phyloP scores from a whole-genome alignment of 2,888 invertebrate genomes.

The Ephialtes manifestator region DNA sequence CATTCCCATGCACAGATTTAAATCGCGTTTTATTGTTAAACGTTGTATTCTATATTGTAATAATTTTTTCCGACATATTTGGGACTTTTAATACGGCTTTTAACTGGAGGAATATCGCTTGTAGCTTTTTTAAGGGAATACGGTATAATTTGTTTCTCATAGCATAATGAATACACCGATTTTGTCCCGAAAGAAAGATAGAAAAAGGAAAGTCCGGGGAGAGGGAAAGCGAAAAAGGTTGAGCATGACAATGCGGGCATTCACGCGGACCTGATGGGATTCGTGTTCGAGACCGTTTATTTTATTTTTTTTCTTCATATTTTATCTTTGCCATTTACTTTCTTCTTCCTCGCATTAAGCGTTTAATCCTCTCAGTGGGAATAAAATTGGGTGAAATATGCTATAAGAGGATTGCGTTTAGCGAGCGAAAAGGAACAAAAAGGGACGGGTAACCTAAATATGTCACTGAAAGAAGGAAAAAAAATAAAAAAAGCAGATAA shows the following conservation, averaged over 20 bases:
- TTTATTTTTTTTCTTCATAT: conserved; percentile 31
- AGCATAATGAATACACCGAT: not conserved
- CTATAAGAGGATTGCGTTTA: conserved; percentile 47
- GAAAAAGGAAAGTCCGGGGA: not conserved
- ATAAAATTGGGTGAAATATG: conserved; percentile 49
- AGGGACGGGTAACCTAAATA: no score
- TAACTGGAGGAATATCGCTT: not conserved
- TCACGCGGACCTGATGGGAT: conserved; percentile 46
- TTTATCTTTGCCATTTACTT: conserved; percentile 40
- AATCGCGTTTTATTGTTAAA: not conserved
- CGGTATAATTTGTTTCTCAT: not conserved
- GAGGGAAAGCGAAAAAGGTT: conserved; percentile 26
- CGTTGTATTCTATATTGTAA: not conserved
- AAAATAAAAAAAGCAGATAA: not conserved
- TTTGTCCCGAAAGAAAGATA: not conserved
- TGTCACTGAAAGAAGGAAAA: not conserved
- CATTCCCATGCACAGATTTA: conserved; percentile 35
- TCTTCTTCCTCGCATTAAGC: conserved; percentile 29
- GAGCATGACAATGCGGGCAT: conserved; percentile 43
- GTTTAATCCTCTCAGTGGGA: conserved; percentile 54
- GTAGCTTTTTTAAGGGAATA: not conserved
- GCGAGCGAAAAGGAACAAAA: conserved; percentile 1
- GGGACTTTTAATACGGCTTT: not conserved
- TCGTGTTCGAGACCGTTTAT: conserved; percentile 15
- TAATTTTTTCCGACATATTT: not conserved